Evolutionary conservation across 2,888 invertebrate species (phyloP), one percentile per base, ranked within the genome.

Genomic region (Cephus runcator): DNA sequence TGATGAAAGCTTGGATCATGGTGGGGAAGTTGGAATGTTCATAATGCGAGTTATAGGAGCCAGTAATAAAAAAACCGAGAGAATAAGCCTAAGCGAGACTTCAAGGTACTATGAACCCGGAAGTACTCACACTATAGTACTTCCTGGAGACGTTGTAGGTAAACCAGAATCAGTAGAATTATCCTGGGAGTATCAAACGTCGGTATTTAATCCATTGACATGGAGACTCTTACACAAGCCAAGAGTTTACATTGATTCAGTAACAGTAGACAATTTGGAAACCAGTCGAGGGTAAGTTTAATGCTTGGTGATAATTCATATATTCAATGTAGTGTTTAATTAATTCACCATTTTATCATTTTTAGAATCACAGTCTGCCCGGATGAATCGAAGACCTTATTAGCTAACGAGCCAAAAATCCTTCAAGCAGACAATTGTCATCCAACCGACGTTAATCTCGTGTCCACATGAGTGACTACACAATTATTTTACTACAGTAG

Each of bases 211-310:
- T 91, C 96, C 97, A 0, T 93, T 97, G 82, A 97, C 97, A 0
- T 97, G 97, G 97, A 93, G 97, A 79, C 91, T 97, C 69, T 91
- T 97, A 12, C 93, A 95, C 78, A 94, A 94, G 9, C 96, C 97
- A 0, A 94, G 95, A 81, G 94, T 97, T 77, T 96, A 95, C 88
- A 92, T 97, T 75, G 95, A 95, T 79, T 94, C 94, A 81, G 92
- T 97, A 69, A 93, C 94, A 74, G 92, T 97, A 69, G 95, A 96
- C 73, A 95, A 95, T 15, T 92, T 97, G 85, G 97, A 97, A 91
- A 94, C 94, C 77, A 93, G 94, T 83, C 93, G 94, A 85, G 94
- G 93, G 95, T 95, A 92, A 92, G 93, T 91, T 30, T 30, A 74
- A 34, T 71, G 9, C 12, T 31, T 23, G 56, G 23, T 9, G 1